Evolutionary conservation across 64 coral and sea anemone species (phyloP).

Genomic region (Stichodactyla helianthus): DNA sequence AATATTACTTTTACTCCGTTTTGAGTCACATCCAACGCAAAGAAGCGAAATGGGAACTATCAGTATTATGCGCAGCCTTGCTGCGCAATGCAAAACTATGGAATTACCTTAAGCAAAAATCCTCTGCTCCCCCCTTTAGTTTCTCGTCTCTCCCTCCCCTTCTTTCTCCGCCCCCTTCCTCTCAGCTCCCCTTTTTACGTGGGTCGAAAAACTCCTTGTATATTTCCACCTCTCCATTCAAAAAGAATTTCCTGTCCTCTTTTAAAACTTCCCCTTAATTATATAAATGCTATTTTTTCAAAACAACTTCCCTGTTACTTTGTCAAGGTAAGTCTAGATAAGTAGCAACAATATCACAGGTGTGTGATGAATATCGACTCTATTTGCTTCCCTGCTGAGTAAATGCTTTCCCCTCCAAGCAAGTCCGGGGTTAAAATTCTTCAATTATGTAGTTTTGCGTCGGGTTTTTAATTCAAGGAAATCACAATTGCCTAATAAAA

Average conservation of each 20-base stretch:
- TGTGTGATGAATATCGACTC: neutral
- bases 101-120: too few relatives aligned
- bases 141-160: too few relatives aligned
- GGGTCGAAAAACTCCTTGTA: neutral
- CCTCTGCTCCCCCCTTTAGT: too few relatives aligned
- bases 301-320: neutral
- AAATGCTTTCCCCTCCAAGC: neutral
- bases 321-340: neutral
- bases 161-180: too few relatives aligned
- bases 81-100: too few relatives aligned
- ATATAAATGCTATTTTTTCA: neutral
- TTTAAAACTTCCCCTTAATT: neutral
- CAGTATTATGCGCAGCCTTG: too few relatives aligned
- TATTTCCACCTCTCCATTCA: neutral
- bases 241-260: neutral
- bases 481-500: constrained; percentile 16
- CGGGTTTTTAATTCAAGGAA: neutral
- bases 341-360: neutral
- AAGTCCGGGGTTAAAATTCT: neutral
- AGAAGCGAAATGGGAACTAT: too few relatives aligned
- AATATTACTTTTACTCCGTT: too few relatives aligned
- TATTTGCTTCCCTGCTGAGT: neutral
- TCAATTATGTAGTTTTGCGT: neutral
- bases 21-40: too few relatives aligned
- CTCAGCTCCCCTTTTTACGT: neutral